Percentiles rank a stretch among this genome's conserved stretches.
Conservation (phyloP, 2,797 vertebrate species). For the Chelidonichthys spinosus region DNA sequence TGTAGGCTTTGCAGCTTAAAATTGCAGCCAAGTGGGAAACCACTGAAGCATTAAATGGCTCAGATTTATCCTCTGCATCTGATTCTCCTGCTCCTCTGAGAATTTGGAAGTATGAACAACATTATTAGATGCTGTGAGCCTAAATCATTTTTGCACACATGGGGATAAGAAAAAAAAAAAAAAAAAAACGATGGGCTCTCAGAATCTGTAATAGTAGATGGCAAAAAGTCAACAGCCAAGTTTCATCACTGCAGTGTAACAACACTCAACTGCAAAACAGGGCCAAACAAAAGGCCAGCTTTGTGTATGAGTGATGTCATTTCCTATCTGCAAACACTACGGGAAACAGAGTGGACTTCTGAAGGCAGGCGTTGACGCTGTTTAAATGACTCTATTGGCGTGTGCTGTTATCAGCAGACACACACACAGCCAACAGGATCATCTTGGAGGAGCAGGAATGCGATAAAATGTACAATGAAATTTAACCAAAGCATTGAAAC, state of each 20-base stretch:
- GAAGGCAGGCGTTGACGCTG: constrained; percentile 2
- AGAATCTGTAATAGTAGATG: constrained; percentile 10
- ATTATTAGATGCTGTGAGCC: constrained; percentile 26
- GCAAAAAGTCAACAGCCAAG: constrained; percentile 1
- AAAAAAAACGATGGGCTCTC: neutral
- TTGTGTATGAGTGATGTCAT: constrained; percentile 35
- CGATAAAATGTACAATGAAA: neutral
- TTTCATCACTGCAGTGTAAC: constrained; percentile 8
- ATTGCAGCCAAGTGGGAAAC: constrained; percentile 11
- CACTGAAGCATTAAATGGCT: constrained; percentile 28
- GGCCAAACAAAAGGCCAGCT: constrained; percentile 29
- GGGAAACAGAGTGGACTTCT: constrained; percentile 32
- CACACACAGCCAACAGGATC: constrained; percentile 30
- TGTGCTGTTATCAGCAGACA: constrained; percentile 33
- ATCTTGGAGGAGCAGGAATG: constrained; percentile 18
- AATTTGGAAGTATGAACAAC: constrained; percentile 34
- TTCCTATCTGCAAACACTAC: constrained; percentile 56
- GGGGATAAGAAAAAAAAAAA: constrained; percentile 7
- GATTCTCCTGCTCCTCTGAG: constrained; percentile 19
- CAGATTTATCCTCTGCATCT: constrained; percentile 16
- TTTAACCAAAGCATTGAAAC: constrained; percentile 1
- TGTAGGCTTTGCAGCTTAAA: constrained; percentile 9
- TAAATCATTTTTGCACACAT: constrained; percentile 9
- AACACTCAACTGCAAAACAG: neutral
- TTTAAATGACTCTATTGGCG: constrained; percentile 25